A percentile compares a stretch with the other conserved stretches of the same genome.
These are phyloP conservation scores for Aphidius colemani DNA, from an alignment of 2,888 invertebrate genomes.

Conservation along the genomic window DNA sequence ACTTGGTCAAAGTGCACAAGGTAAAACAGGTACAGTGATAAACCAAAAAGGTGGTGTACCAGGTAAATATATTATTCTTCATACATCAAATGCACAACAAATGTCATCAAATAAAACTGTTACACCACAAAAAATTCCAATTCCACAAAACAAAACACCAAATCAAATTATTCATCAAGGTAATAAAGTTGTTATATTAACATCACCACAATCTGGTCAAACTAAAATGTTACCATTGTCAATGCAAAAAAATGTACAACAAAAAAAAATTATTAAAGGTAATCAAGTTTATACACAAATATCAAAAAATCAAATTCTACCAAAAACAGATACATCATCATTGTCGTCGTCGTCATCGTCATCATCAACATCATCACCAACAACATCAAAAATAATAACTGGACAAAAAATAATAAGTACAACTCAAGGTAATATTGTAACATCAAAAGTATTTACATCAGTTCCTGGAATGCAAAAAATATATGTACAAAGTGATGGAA, in stretches of 20 bases:
- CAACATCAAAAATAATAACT: conserved; percentile 35
- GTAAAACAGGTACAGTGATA: conserved; percentile 37
- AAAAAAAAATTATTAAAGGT: conserved; percentile 65
- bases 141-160: conserved; percentile 41
- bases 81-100: conserved; percentile 48
- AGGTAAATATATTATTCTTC: conserved; percentile 56
- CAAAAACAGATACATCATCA: conserved; percentile 56
- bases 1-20: conserved; percentile 42
- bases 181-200: conserved; percentile 55
- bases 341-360: conserved; percentile 52
- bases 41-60: conserved; percentile 44
- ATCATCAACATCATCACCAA: conserved; percentile 50
- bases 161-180: conserved; percentile 54
- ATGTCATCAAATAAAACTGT: conserved; percentile 49
- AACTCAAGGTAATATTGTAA: conserved; percentile 44
- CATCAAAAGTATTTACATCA: conserved; percentile 59
- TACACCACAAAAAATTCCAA: conserved; percentile 46
- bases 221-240: conserved; percentile 51
- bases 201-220: conserved; percentile 50
- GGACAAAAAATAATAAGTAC: conserved; percentile 17
- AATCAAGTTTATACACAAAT: conserved; percentile 61
- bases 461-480: conserved; percentile 48
- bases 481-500: conserved; percentile 42
- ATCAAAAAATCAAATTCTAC: conserved; percentile 43
- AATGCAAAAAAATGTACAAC: conserved; percentile 57